phyloP scores from a whole-genome alignment of 1,140 invertebrate genomes.

The Drosophila obscura region DNA sequence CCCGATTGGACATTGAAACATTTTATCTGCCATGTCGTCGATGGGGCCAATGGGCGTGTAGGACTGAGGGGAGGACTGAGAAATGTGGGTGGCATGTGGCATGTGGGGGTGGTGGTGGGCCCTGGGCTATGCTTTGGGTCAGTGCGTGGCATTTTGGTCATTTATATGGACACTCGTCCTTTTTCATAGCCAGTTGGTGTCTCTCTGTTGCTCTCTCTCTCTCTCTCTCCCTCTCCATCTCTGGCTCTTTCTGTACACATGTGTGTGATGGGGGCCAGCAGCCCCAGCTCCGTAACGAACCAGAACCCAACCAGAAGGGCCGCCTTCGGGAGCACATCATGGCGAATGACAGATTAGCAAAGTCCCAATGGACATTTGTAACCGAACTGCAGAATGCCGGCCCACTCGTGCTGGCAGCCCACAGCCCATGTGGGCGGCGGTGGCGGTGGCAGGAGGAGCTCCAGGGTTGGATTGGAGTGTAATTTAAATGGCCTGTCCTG shows the following conservation, averaged over 20 bases:
- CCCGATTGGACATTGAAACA: slow-evolving; percentile 83
- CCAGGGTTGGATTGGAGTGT: slow-evolving; percentile 31
- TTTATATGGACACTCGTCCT: slow-evolving; percentile 83
- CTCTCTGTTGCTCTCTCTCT: slow-evolving; percentile 16
- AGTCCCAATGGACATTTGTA: slow-evolving; percentile 83
- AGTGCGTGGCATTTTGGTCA: slow-evolving; percentile 82
- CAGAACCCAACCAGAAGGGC: slow-evolving; percentile 57
- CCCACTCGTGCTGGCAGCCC: neutral
- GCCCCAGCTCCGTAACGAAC: slow-evolving; percentile 51
- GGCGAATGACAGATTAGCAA: slow-evolving; percentile 83
- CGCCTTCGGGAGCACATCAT: slow-evolving; percentile 78
- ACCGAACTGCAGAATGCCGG: slow-evolving; percentile 59
- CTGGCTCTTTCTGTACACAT: slow-evolving; percentile 50
- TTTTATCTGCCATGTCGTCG: slow-evolving; percentile 82
- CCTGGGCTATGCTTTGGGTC: slow-evolving; percentile 63
- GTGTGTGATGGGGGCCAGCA: slow-evolving; percentile 31
- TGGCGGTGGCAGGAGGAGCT: slow-evolving; percentile 6
- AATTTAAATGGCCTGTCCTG: slow-evolving; percentile 72
- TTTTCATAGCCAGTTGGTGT: slow-evolving; percentile 73
- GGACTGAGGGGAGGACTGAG: slow-evolving; percentile 11
- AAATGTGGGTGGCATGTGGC: slow-evolving; percentile 16
- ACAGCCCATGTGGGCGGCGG: slow-evolving; percentile 28
- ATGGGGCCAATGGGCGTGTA: slow-evolving; percentile 52
- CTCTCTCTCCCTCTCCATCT: slow-evolving; percentile 5
- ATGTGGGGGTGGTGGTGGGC: slow-evolving; percentile 15